phyloP scores from a whole-genome alignment of 2,888 invertebrate species.

The Lordiphosa fenestrarum region DNA sequence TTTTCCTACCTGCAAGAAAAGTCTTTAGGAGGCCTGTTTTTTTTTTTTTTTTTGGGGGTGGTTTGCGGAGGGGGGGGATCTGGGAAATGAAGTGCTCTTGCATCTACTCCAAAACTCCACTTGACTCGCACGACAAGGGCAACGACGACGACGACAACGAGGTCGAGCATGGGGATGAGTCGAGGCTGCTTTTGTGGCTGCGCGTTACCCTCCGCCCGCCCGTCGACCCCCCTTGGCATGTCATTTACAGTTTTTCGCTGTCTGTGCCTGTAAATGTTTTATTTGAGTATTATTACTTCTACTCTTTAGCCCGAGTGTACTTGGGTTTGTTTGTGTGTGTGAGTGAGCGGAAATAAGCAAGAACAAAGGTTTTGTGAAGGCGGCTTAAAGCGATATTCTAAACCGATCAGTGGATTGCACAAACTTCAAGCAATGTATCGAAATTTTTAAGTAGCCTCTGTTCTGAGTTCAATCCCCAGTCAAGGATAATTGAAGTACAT shows the following conservation, averaged over 20 bases:
- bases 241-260: constrained; percentile 68
- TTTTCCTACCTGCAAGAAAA: constrained; percentile 30
- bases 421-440: too few relatives aligned
- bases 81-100: constrained; percentile 68
- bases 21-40: constrained; percentile 2
- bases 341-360: constrained; percentile 1
- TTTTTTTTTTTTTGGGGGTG: constrained; percentile 11
- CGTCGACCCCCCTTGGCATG: constrained; percentile 30
- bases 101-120: constrained; percentile 59
- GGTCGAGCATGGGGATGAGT: constrained; percentile 35
- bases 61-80: constrained; percentile 43
- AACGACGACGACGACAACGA: constrained; percentile 27
- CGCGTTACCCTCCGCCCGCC: constrained; percentile 1
- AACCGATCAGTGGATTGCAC: too few relatives aligned
- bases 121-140: constrained; percentile 49
- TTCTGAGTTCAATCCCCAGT: too few relatives aligned
- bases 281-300: constrained; percentile 71
- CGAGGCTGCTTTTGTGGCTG: constrained; percentile 48
- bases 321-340: background rate
- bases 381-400: background rate
- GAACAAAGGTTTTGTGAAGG: constrained; percentile 1
- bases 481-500: too few relatives aligned
- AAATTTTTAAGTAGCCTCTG: too few relatives aligned
- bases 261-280: constrained; percentile 69
- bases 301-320: constrained; percentile 50